Conservation (phyloP, 2,797 vertebrate genomes). For the Streptopelia turtur region DNA sequence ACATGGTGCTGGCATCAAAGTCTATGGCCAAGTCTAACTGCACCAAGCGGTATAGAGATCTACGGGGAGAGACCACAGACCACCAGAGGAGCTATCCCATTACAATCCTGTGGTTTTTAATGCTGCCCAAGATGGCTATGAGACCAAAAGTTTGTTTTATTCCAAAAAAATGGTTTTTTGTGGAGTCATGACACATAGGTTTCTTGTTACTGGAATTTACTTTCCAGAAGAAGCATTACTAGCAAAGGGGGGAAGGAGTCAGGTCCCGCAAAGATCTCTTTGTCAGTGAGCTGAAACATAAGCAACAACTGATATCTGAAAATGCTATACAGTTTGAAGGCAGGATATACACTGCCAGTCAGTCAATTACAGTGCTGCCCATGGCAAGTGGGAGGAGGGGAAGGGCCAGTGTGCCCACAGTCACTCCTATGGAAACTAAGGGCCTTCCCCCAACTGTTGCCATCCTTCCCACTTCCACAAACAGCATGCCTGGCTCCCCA, state of each 20-base stretch:
- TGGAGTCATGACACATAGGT: not conserved
- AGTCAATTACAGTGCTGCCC: not conserved
- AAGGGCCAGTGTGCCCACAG: fast-evolving
- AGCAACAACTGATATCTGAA: not conserved
- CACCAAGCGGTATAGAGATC: fast-evolving
- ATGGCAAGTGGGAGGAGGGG: not conserved
- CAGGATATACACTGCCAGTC: not conserved
- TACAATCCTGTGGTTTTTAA: not conserved
- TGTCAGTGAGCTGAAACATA: not conserved
- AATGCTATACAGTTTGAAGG: not conserved
- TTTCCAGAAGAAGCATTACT: not conserved
- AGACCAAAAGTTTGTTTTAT: not conserved
- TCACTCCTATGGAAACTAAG: not conserved
- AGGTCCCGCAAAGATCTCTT: not conserved
- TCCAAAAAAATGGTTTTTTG: not conserved
- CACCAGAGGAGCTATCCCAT: not conserved
- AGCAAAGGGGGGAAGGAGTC: not conserved
- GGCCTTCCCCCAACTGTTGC: not conserved
- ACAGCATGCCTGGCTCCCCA: fast-evolving
- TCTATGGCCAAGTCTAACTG: not conserved
- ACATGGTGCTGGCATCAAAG: not conserved
- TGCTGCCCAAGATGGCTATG: fast-evolving
- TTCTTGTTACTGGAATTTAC: not conserved
- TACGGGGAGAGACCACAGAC: not conserved
- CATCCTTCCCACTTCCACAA: not conserved